Conservation (phyloP, 2,797 vertebrate genomes). For the Coregonus suidteri region DNA sequence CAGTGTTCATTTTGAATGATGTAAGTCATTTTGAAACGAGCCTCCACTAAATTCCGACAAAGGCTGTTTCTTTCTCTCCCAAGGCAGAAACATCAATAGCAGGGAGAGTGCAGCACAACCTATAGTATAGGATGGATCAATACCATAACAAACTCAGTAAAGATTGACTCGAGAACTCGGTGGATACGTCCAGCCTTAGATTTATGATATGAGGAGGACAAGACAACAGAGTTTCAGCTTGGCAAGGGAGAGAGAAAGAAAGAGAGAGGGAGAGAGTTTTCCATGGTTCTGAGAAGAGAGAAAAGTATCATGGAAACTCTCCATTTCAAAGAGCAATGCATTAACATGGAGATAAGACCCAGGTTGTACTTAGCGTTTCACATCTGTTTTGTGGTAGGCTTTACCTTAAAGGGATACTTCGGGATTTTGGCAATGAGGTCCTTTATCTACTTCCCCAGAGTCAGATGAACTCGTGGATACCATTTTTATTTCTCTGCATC, state of each 20-base stretch:
- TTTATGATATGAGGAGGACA: conserved; percentile 57
- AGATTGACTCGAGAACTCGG: conserved; percentile 71
- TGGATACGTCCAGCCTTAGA: conserved; percentile 57
- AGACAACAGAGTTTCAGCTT: conserved; percentile 25
- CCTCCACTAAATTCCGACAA: conserved; percentile 56
- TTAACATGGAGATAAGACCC: neutral
- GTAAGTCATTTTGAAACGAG: conserved; percentile 66
- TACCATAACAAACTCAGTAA: conserved; percentile 70
- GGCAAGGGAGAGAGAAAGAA: neutral
- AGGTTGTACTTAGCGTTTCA: neutral
- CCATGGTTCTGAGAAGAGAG: conserved; percentile 20
- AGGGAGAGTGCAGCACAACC: conserved; percentile 61
- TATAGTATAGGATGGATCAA: conserved; percentile 67
- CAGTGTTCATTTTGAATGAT: conserved; percentile 52
- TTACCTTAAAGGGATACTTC: too few species aligned
- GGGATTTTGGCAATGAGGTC: too few species aligned
- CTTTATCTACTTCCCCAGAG: too few species aligned
- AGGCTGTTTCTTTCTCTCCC: conserved; percentile 55
- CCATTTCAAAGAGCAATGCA: neutral
- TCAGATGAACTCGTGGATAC: too few species aligned
- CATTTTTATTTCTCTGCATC: too few species aligned
- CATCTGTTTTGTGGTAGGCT: neutral
- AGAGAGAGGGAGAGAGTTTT: conserved; percentile 13
- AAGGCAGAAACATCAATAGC: conserved; percentile 61
- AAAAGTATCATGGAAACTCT: conserved; percentile 2